These are phyloP conservation scores for Colistium nudipinnis DNA, from an alignment of 2,113 vertebrate species.

Conservation along the genomic window DNA sequence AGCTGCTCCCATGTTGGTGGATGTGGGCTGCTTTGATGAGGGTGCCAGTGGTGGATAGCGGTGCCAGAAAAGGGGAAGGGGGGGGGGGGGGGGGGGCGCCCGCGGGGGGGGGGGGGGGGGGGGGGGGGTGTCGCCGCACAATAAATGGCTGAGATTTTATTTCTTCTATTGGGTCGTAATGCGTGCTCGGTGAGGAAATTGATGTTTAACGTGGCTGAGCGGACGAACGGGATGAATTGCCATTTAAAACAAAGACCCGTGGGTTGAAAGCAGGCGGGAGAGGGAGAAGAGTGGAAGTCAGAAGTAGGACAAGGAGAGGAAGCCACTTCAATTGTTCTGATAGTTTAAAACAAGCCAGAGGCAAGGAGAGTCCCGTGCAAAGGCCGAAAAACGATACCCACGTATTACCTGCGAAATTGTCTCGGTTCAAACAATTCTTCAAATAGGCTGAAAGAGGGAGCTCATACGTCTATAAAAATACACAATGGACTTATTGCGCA, in stretches of 20 bases:
- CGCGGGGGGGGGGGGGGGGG: conserved; percentile 56
- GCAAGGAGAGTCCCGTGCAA: conserved; percentile 70
- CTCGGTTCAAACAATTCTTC: conserved; percentile 61
- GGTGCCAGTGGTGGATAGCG: conserved; percentile 64
- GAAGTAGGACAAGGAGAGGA: conserved; percentile 72
- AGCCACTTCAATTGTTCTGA: conserved; percentile 55
- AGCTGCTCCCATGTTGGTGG: conserved; percentile 72
- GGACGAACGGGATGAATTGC: conserved; percentile 75
- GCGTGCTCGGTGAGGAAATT: conserved; percentile 79
- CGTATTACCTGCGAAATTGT: conserved; percentile 64
- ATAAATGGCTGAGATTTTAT: conserved; percentile 80
- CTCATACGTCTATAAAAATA: conserved; percentile 47
- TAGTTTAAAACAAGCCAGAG: conserved; percentile 72
- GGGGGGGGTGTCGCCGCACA: conserved; percentile 62
- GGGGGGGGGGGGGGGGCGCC: conserved; percentile 65
- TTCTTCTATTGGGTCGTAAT: conserved; percentile 80
- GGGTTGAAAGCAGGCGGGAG: conserved; percentile 60
- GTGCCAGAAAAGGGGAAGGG: conserved; percentile 56
- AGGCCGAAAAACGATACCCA: conserved; percentile 66
- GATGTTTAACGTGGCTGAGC: conserved; percentile 80
- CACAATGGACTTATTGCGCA: conserved; percentile 59
- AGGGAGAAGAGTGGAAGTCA: conserved; percentile 43
- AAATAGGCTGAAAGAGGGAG: conserved; percentile 60
- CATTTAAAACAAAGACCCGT: conserved; percentile 80
- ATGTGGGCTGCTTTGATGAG: conserved; percentile 73